Conservation (phyloP, 2,797 vertebrate genomes). For the Parambassis ranga region DNA sequence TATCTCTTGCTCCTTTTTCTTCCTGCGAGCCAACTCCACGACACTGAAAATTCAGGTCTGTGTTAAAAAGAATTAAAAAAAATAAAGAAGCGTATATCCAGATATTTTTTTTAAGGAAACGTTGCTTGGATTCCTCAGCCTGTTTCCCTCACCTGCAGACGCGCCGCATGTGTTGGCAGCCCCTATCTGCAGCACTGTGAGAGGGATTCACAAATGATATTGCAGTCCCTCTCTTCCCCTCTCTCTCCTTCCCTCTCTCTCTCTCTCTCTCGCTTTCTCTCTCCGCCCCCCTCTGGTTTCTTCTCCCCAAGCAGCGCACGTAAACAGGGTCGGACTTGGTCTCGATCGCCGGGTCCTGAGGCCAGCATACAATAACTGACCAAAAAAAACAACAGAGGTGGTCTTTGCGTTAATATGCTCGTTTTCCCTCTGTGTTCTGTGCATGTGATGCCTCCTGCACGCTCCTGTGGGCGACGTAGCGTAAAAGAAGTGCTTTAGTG, state of each 20-base stretch:
- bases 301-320: slow-evolving; percentile 78
- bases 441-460: too few species aligned
- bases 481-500: too few species aligned
- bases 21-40: slow-evolving; percentile 49
- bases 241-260: slow-evolving; percentile 37
- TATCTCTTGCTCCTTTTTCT: not conserved
- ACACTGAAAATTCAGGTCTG: not conserved
- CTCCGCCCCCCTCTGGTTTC: slow-evolving; percentile 46
- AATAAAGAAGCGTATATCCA: slow-evolving; percentile 62
- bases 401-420: slow-evolving; percentile 14
- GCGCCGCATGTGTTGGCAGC: slow-evolving; percentile 89
- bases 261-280: slow-evolving; percentile 44
- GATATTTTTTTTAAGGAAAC: slow-evolving; percentile 13
- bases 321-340: slow-evolving; percentile 88
- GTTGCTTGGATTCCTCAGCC: slow-evolving; percentile 57
- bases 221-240: slow-evolving; percentile 84
- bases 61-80: not conserved
- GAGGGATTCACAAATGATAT: slow-evolving; percentile 95
- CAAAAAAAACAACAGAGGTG: not conserved
- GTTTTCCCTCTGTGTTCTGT: slow-evolving; percentile 40
- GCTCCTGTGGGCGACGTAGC: not conserved
- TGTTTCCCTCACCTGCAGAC: slow-evolving; percentile 88
- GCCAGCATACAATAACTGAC: slow-evolving; percentile 74
- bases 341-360: slow-evolving; percentile 86
- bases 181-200: slow-evolving; percentile 93